Evolutionary conservation across 1,140 invertebrate species (phyloP).

Genomic region (Ladona fulva): DNA sequence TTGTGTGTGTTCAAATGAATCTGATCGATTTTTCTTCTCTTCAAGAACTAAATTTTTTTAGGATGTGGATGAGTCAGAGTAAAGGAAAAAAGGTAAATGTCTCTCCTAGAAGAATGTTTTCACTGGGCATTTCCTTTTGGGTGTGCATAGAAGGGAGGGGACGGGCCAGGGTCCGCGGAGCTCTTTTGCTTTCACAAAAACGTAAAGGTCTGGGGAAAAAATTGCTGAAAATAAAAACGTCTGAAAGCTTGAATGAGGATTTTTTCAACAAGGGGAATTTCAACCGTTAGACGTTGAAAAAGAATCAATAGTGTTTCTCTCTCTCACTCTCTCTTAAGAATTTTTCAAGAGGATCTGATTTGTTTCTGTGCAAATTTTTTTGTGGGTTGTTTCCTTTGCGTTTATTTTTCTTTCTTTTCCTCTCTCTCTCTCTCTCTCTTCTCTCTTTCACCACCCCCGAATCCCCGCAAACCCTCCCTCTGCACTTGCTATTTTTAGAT

Average conservation of each 20-base stretch:
- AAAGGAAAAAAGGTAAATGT: not conserved
- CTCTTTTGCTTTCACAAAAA: too few relatives aligned
- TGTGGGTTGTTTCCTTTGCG: constrained; percentile 15
- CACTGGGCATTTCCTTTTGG: not conserved
- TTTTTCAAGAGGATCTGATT: not conserved
- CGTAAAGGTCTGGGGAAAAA: too few relatives aligned
- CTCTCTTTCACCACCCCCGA: constrained; percentile 21
- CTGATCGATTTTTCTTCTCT: not conserved
- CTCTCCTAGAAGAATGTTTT: not conserved
- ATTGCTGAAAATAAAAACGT: too few relatives aligned
- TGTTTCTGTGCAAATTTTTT: constrained; percentile 4
- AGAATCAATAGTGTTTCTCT: too few relatives aligned
- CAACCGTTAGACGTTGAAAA: too few relatives aligned
- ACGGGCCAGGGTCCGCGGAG: not conserved
- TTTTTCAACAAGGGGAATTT: too few relatives aligned
- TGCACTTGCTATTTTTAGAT: not conserved
- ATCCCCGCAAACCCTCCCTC: constrained; percentile 13
- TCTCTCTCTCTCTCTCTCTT: constrained; percentile 27
- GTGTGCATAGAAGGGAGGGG: not conserved
- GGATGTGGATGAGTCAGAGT: not conserved
- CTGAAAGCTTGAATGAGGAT: too few relatives aligned
- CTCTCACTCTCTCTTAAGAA: too few relatives aligned
- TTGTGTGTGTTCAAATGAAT: not conserved
- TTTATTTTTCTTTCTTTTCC: constrained; percentile 24
- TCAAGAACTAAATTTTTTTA: not conserved